These are phyloP conservation scores for Caenorhabditis zanzibari DNA, from an alignment of 2,888 invertebrate species.

Conservation along the genomic window DNA sequence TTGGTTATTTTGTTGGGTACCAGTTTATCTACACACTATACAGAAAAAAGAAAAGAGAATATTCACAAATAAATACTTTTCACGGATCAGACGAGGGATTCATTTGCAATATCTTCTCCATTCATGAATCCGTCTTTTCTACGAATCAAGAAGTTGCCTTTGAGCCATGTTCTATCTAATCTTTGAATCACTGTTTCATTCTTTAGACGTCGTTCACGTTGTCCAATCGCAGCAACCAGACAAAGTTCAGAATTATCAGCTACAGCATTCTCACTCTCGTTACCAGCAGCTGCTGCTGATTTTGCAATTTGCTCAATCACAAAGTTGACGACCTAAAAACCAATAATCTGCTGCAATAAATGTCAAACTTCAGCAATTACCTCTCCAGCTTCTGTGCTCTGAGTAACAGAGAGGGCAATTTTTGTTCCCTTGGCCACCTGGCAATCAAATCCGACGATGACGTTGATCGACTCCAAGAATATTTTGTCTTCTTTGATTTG, in stretches of 20 bases:
- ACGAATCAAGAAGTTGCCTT: conserved; percentile 93
- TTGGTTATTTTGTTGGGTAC: neutral
- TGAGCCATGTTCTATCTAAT: conserved; percentile 90
- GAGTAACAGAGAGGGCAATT: conserved; percentile 94
- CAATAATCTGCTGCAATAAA: neutral
- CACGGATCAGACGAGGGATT: conserved; percentile 84
- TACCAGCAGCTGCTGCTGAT: conserved; percentile 85
- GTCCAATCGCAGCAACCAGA: conserved; percentile 95
- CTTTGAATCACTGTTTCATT: conserved; percentile 96
- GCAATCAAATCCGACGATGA: conserved; percentile 96
- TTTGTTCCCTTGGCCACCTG: conserved; percentile 85
- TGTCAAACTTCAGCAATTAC: conserved; percentile 83
- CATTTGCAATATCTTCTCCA: conserved; percentile 84
- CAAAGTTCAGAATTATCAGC: conserved; percentile 91
- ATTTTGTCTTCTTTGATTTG: conserved; percentile 61
- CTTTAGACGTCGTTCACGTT: conserved; percentile 92
- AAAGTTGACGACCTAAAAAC: conserved; percentile 89
- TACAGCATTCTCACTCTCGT: conserved; percentile 61
- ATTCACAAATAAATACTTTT: neutral
- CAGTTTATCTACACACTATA: conserved; percentile 56
- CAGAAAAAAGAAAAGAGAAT: conserved; percentile 38
- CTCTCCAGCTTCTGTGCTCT: conserved; percentile 94
- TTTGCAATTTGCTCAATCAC: conserved; percentile 96
- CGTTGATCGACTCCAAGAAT: conserved; percentile 86
- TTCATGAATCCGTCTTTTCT: conserved; percentile 89